A percentile compares a stretch with the other conserved stretches of the same genome.
Conservation (phyloP, 2,888 invertebrate species). For the Aspidapion aeneum region DNA sequence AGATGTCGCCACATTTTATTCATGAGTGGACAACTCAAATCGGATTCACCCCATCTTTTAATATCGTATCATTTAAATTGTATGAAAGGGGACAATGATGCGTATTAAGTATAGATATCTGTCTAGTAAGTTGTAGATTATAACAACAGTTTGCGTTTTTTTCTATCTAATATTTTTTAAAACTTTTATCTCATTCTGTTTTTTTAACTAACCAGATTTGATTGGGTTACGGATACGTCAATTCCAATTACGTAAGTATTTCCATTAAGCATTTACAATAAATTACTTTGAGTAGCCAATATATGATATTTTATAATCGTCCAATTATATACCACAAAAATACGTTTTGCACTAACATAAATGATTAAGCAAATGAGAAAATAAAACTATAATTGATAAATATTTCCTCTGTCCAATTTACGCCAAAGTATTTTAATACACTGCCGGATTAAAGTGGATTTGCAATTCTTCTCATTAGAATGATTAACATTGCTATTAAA, state of each 20-base stretch:
- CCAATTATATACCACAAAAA: background rate
- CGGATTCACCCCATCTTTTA: background rate
- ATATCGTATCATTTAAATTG: background rate
- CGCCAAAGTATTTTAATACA: too few species aligned
- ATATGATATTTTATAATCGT: background rate
- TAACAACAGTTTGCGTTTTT: too few species aligned
- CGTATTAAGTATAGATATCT: background rate
- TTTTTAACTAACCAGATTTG: too few species aligned
- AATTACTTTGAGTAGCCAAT: too few species aligned
- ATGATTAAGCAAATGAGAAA: background rate
- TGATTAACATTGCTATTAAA: too few species aligned
- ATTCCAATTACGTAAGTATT: too few species aligned
- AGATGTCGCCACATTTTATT: background rate
- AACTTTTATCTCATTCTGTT: too few species aligned
- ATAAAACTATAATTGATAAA: background rate
- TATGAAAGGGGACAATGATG: background rate
- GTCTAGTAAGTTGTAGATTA: too few species aligned
- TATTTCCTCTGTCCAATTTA: background rate
- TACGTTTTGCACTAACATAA: background rate
- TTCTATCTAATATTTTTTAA: too few species aligned
- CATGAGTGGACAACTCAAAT: background rate
- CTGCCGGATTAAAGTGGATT: background rate
- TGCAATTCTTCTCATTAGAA: background rate
- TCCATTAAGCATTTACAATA: too few species aligned
- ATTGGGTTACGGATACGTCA: too few species aligned